Conservation (phyloP, 2,797 vertebrate genomes). For the Falco rusticolus region DNA sequence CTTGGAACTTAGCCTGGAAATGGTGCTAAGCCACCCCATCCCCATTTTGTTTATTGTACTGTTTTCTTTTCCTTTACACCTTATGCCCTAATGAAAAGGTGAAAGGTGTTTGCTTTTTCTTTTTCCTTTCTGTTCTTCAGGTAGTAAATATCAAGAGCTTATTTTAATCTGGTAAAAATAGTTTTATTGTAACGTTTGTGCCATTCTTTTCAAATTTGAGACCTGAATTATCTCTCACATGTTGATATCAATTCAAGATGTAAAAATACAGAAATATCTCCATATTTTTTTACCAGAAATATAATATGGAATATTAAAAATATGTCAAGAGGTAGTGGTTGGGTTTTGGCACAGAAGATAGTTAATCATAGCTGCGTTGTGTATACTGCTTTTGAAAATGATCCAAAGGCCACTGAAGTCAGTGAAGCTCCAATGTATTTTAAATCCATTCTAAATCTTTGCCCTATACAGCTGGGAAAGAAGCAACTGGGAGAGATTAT, state of each 20-base stretch:
- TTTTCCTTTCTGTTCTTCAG: not conserved
- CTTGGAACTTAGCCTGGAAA: constrained; percentile 60
- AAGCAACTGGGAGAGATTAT: not conserved
- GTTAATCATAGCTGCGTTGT: not conserved
- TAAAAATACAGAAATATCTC: not conserved
- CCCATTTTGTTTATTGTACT: not conserved
- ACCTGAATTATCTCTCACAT: not conserved
- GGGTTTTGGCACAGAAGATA: not conserved
- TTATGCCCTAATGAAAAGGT: not conserved
- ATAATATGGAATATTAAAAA: not conserved
- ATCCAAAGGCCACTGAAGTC: not conserved
- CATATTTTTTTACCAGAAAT: not conserved
- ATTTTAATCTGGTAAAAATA: constrained; percentile 36
- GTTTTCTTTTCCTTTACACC: not conserved
- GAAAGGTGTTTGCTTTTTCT: not conserved
- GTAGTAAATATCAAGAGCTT: not conserved
- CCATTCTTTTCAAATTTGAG: not conserved
- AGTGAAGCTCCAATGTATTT: not conserved
- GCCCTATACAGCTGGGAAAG: not conserved
- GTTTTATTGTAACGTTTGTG: not conserved
- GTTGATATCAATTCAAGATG: not conserved
- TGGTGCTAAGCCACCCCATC: not conserved
- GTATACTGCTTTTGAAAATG: not conserved
- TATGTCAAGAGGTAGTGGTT: not conserved
- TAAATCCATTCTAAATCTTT: constrained; percentile 1